Base-by-base conservation (phyloP, 2,888 invertebrate genomes). In the Cheiracanthium punctorium region DNA sequence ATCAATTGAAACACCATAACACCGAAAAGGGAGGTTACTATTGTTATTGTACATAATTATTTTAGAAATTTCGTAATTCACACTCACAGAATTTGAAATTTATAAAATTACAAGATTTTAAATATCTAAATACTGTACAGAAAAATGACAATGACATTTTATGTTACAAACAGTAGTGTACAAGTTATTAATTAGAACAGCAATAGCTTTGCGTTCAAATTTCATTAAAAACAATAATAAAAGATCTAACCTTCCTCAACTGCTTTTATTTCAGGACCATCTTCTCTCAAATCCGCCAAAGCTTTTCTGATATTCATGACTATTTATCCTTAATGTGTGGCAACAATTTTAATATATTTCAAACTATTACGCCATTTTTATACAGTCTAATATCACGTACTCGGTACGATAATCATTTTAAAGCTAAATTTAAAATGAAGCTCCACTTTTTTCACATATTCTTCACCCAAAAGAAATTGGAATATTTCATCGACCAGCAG, bases 251-350 rank as follows among this genome's bases (percentile, higher is more conserved):
- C 88, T 88, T 88, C 88, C 52, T 88, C 84, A 28, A 88, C 84
- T 17, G 84, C 84, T 76, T 88, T 88, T 29, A 88, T 88, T 67
- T 88, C 84, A 64, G 88, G 88, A 28, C 82, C 88, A 67, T 88
- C 88, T 64, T 84, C 84, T 20, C 14, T 69, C n/a, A 74, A 12
- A 70, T 74, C 73, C 33, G 80, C 41, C 17, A 82, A 65, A 65
- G 64, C 30, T 14, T 52, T 79, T 28, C 79, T 69, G 12, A 82
- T 30, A 76, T 75, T 82, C 87, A 82, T 87, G 58, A 30, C 41
- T 28, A 17, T 10, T 58, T 58, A 20, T 33, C 32, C 32, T 32
- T 8, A 43, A 20, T 43, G n/a, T 58, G 24, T 24, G 58, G 1
- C 2, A 24, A 24, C 37, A 7, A 24, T 7, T 24, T 58, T 24